Conservation (phyloP, 2,113 vertebrate genomes). For the Psophia crepitans region DNA sequence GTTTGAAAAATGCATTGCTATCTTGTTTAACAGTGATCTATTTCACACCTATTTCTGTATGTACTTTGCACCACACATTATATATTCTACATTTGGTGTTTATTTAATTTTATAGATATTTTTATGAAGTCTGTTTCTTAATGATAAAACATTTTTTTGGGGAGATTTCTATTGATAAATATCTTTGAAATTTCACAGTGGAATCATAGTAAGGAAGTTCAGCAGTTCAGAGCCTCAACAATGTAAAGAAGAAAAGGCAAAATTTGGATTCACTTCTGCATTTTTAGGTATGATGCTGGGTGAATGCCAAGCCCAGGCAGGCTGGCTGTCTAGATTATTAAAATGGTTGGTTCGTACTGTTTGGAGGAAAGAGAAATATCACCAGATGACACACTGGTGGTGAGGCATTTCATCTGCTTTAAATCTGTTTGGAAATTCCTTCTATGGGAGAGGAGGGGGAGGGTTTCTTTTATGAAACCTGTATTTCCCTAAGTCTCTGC, state of each 20-base stretch:
- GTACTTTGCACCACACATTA: neutral
- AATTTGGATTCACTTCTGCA: neutral
- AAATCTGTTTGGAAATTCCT: neutral
- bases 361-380: neutral
- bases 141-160: neutral
- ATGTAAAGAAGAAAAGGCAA: neutral
- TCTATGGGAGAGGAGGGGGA: neutral
- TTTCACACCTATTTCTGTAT: neutral
- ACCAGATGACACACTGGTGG: neutral
- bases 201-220: neutral
- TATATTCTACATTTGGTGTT: neutral
- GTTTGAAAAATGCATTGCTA: neutral
- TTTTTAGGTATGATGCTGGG: neutral
- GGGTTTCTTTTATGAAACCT: neutral
- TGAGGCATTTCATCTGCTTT: neutral
- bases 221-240: neutral
- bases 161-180: neutral
- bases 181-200: neutral
- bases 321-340: constrained; percentile 24
- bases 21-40: neutral
- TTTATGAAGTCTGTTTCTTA: neutral
- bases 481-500: neutral
- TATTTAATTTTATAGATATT: neutral
- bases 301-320: neutral
- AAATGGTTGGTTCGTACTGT: neutral